Base-by-base conservation (phyloP, 2,797 vertebrate genomes). In the Poecilia wingei region DNA sequence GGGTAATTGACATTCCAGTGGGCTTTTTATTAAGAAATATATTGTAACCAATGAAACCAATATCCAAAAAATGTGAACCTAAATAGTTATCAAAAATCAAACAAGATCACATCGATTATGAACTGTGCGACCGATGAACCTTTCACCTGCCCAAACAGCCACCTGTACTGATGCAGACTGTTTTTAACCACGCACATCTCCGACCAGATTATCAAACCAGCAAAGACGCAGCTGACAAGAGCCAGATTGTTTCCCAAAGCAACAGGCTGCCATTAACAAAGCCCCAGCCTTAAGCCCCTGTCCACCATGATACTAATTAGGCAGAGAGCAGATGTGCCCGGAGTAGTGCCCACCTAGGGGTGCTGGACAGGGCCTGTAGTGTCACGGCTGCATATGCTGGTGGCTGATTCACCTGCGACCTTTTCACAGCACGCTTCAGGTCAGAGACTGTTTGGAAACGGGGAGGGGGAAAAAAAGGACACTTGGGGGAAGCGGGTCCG, bases 221-320 rank as follows among this genome's bases (percentile, higher is more conserved):
- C 80, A 85, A 84, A 81, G 84, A 85, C 82, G 89, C 86, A 18
- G 84, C 82, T 90, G 91, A 92, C 74, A 82, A 80, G 68, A 89
- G 82, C 83, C 92, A 92, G 90, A 82, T 87, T 81, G 90, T 92
- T 92, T 88, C 93, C 89, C 89, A 8, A 76, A 93, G 93, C 94
- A 95, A 94, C 93, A 94, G 92, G 93, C 94, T 86, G 90, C 86
- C 84, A 84, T 93, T 92, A 93, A 91, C 80, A 68, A 89, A 87
- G 91, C 84, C 82, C 82, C 85, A 71, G 86, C 79, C 84, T 89
- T 91, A 92, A 91, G 91, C 87, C 74, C 79, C 82, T 75, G 84
- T 90, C 92, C 87, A 82, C 88, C 85, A 92, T 92, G 90, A 92
- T 91, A 89, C 93, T 93, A 94, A 95, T 95, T 94, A 94, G 89